Percentiles rank a stretch among this genome's conserved stretches.
phyloP scores from a whole-genome alignment of 2,797 vertebrate species.

The Cygnus olor region DNA sequence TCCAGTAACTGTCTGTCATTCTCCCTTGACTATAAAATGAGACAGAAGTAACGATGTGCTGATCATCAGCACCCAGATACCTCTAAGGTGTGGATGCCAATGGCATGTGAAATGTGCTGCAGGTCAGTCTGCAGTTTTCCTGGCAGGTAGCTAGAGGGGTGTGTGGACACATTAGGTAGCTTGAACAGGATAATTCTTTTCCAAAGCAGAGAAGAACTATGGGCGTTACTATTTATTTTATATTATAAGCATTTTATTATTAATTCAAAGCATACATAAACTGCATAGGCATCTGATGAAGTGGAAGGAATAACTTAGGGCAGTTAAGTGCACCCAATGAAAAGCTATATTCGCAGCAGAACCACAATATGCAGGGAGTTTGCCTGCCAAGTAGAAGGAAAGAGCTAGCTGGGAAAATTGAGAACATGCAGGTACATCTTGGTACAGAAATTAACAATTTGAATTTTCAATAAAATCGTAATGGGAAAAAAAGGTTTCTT shows the following conservation, averaged over 20 bases:
- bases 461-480: not conserved
- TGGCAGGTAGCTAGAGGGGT: not conserved
- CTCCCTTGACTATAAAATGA: not conserved
- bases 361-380: not conserved
- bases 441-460: not conserved
- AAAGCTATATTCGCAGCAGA: not conserved
- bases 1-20: not conserved
- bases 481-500: not conserved
- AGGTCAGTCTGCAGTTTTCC: not conserved
- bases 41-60: not conserved
- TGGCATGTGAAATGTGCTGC: not conserved
- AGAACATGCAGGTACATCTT: not conserved
- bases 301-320: not conserved
- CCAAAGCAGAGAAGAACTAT: not conserved
- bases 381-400: not conserved
- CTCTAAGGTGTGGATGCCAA: not conserved
- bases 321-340: not conserved
- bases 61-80: not conserved
- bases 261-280: not conserved
- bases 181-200: not conserved
- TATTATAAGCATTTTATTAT: not conserved
- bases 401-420: not conserved
- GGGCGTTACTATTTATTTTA: not conserved
- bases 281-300: not conserved
- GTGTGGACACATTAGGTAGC: not conserved